Conservation (phyloP, 1,140 invertebrate genomes). For the Temnothorax nylanderi region DNA sequence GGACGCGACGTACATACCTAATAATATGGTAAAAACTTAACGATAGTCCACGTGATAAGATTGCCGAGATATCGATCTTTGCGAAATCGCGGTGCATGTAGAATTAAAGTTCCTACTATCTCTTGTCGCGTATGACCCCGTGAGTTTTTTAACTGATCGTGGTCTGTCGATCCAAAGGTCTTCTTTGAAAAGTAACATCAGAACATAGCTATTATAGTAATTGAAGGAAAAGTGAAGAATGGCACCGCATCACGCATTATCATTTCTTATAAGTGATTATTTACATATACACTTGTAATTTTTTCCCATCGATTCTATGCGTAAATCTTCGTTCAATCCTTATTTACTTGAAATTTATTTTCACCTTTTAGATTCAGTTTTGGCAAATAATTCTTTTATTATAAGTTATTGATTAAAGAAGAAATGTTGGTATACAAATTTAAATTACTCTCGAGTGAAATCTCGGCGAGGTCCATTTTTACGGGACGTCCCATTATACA, state of each 20-base stretch:
- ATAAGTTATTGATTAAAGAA: background rate
- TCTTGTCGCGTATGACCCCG: conserved; percentile 39
- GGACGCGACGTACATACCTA: conserved; percentile 14
- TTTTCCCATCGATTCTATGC: no score
- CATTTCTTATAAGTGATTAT: conserved; percentile 24
- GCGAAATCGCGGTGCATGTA: conserved; percentile 22
- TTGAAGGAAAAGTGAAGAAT: conserved; percentile 39
- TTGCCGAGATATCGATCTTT: conserved; percentile 50
- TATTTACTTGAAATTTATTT: background rate
- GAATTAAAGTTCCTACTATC: conserved; percentile 25
- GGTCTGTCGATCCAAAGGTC: conserved; percentile 30
- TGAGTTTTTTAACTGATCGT: conserved; percentile 6
- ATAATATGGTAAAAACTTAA: conserved; percentile 63
- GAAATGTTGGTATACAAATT: background rate
- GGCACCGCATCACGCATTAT: conserved; percentile 27
- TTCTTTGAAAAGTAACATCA: conserved; percentile 31
- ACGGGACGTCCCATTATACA: background rate
- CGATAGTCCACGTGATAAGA: conserved; percentile 52
- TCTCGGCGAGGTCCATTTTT: background rate
- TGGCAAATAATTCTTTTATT: background rate
- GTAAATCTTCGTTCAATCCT: background rate
- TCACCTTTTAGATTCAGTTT: background rate
- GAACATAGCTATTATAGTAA: conserved; percentile 14
- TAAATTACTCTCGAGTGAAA: conserved; percentile 1
- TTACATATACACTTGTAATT: background rate